Conservation (phyloP, 2,113 vertebrate genomes). For the Bothrops jararaca region DNA sequence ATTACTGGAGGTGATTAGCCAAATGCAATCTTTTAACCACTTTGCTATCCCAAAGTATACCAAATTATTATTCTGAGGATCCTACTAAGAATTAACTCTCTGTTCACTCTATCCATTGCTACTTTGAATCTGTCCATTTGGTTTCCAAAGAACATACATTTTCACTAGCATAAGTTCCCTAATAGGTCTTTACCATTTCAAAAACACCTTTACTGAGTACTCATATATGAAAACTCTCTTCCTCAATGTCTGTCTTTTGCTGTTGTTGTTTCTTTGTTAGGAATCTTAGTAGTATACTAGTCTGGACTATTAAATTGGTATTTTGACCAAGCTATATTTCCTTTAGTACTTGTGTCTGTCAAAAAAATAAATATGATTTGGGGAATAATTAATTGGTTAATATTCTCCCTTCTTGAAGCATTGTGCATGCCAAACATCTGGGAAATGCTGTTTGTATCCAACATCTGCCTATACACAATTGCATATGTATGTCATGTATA, state of each 20-base stretch:
- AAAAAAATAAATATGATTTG: not conserved
- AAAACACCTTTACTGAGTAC: not conserved
- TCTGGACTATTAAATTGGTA: not conserved
- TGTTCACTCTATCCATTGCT: not conserved
- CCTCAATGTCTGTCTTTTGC: not conserved
- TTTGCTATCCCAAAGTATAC: not conserved
- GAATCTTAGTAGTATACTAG: not conserved
- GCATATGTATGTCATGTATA: not conserved
- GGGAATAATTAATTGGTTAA: not conserved
- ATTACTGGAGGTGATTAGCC: not conserved
- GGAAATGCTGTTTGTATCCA: not conserved
- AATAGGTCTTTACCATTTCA: not conserved
- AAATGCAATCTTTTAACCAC: not conserved
- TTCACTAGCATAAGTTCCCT: not conserved
- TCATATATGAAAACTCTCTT: not conserved
- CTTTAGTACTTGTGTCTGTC: not conserved
- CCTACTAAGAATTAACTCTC: not conserved
- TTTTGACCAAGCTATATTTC: not conserved
- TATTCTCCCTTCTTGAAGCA: not conserved
- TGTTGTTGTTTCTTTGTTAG: not conserved
- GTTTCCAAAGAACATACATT: not conserved
- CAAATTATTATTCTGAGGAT: not conserved
- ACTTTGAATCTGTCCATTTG: not conserved
- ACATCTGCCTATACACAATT: not conserved
- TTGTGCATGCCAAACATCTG: not conserved